Evolutionary conservation across 1,140 invertebrate species (phyloP).

Genomic region (Drosophila kurseongensis): DNA sequence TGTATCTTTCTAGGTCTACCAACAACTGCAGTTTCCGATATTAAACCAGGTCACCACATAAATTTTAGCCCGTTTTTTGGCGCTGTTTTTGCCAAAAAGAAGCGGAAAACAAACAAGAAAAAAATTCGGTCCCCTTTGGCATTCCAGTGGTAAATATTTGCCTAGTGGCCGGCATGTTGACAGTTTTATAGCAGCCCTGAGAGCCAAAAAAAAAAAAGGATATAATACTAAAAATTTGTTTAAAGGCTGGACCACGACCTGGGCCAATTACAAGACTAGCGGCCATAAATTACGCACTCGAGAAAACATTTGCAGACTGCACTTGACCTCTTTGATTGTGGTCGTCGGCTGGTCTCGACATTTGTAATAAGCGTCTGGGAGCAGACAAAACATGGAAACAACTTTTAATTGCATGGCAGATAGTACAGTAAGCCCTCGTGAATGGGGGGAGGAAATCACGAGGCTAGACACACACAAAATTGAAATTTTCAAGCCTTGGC

Average conservation of each 20-base stretch:
- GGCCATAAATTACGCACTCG: slow-evolving; percentile 50
- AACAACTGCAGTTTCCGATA: slow-evolving; percentile 1
- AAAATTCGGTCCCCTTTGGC: slow-evolving; percentile 10
- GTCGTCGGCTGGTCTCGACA: slow-evolving; percentile 66
- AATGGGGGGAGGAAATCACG: neutral
- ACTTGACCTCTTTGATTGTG: slow-evolving; percentile 73
- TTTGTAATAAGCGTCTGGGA: slow-evolving; percentile 70
- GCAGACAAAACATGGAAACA: slow-evolving; percentile 62
- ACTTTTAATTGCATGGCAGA: slow-evolving; percentile 73
- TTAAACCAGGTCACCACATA: slow-evolving; percentile 64
- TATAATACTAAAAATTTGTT: slow-evolving; percentile 23
- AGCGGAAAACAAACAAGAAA: slow-evolving; percentile 3
- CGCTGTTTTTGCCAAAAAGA: slow-evolving; percentile 9
- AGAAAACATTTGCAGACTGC: slow-evolving; percentile 43
- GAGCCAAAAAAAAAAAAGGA: slow-evolving; percentile 5
- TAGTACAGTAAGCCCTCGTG: slow-evolving; percentile 16
- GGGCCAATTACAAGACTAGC: slow-evolving; percentile 54
- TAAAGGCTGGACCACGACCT: slow-evolving; percentile 44
- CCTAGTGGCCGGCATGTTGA: slow-evolving; percentile 47
- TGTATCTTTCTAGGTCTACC: neutral
- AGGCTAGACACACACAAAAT: slow-evolving; percentile 57
- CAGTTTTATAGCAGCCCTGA: slow-evolving; percentile 57
- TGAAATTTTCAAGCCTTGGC: slow-evolving; percentile 52
- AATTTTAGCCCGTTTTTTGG: slow-evolving; percentile 59
- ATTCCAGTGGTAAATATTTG: slow-evolving; percentile 64